phyloP scores from a whole-genome alignment of 1,140 invertebrate genomes.

The Leptinotarsa texana region DNA sequence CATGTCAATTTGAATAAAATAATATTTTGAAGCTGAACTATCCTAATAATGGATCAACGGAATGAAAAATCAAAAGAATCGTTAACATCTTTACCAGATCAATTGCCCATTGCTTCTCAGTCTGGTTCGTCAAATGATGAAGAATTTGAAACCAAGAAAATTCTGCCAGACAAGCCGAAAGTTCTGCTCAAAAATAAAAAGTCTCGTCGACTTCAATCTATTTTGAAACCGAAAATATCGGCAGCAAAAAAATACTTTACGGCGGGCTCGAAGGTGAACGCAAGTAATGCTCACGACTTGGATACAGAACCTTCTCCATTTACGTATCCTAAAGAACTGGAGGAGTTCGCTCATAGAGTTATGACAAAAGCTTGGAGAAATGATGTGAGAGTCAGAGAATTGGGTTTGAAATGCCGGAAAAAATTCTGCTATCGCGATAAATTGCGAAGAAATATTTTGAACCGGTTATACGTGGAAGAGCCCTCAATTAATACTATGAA shows the following conservation, averaged over 20 bases:
- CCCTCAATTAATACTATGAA: slow-evolving; percentile 46
- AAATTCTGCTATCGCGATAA: slow-evolving; percentile 42
- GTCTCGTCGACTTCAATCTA: slow-evolving; percentile 18
- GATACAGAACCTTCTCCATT: slow-evolving; percentile 47
- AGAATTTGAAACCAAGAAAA: neutral
- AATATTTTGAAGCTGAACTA: too few species aligned
- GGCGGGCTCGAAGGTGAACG: slow-evolving; percentile 39
- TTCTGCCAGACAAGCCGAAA: neutral
- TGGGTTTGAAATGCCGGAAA: slow-evolving; percentile 44
- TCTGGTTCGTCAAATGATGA: neutral
- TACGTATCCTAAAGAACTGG: slow-evolving; percentile 48
- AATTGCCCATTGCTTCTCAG: neutral
- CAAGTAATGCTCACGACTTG: slow-evolving; percentile 43
- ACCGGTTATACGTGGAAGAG: slow-evolving; percentile 49
- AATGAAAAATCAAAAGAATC: neutral
- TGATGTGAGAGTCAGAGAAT: slow-evolving; percentile 44
- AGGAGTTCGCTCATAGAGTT: slow-evolving; percentile 48
- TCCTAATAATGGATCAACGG: too few species aligned
- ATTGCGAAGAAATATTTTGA: slow-evolving; percentile 50
- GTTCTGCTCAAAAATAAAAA: neutral
- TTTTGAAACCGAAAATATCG: slow-evolving; percentile 36
- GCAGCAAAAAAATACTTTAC: slow-evolving; percentile 49
- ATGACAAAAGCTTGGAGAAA: slow-evolving; percentile 50
- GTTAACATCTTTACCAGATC: neutral
- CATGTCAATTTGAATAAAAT: too few species aligned